Evolutionary conservation across 2,888 invertebrate species (phyloP).

Genomic region (Drosophila suboccidentalis): DNA sequence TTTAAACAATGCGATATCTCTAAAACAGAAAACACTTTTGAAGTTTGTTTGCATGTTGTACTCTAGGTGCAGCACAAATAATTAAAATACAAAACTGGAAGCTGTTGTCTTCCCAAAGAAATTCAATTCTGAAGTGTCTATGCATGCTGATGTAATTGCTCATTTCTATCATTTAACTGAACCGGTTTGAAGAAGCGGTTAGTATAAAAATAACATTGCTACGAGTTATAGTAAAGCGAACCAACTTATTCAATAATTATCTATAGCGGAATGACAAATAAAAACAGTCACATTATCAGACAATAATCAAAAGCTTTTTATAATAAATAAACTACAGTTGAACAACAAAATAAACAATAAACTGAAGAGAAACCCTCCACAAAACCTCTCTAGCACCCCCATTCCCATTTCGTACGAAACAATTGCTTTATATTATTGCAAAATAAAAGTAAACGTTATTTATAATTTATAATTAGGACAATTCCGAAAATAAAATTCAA

Average conservation of each 20-base stretch:
- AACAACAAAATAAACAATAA: constrained; percentile 2
- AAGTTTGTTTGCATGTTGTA: constrained; percentile 26
- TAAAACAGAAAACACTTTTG: constrained; percentile 16
- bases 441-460: too few species aligned
- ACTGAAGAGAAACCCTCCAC: not conserved
- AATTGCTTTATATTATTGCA: too few species aligned
- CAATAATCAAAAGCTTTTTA: not conserved
- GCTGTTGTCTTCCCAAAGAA: constrained; percentile 31
- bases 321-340: not conserved
- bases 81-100: constrained; percentile 27
- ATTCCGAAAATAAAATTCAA: not conserved
- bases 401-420: not conserved
- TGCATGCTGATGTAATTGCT: constrained; percentile 20
- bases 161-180: constrained; percentile 19
- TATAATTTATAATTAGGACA: too few species aligned
- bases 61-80: constrained; percentile 36
- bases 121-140: constrained; percentile 16
- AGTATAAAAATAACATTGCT: constrained; percentile 5
- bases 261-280: constrained; percentile 1
- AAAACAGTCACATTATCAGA: not conserved
- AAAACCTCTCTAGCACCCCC: not conserved
- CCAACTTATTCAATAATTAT: constrained; percentile 13
- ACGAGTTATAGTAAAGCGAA: not conserved
- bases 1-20: constrained; percentile 24
- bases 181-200: constrained; percentile 27